Evolutionary conservation across 2,113 vertebrate species (phyloP), one percentile per base, ranked within the genome.

Genomic region (Otolemur garnettii): DNA sequence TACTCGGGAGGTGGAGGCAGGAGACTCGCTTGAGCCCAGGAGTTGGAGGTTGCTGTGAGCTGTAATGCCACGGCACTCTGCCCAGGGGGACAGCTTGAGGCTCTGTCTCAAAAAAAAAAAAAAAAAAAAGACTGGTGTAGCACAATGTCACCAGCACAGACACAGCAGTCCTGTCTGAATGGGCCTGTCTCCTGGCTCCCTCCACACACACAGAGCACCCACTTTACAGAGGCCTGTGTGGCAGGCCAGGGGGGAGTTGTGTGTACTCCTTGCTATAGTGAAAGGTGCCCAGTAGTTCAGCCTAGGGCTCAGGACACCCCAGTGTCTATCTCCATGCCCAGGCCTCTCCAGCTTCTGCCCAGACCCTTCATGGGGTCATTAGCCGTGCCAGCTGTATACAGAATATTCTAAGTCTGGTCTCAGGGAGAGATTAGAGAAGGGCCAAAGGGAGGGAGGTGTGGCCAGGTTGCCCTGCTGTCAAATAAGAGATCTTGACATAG

Each of bases 291-390:
- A 1, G n/a, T 42, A 0, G 17, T 24, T 42, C 2, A 4, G 28
- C 35, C 28, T 35, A 7, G 8, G 19, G 77, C 64, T 55, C 24
- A 28, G 10, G 13, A 45, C n/a, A 35, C 68, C 24, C 60, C 2
- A 1, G 2, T 18, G 24, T 64, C 55, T 38, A 53, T 21, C 53
- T 18, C 2, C 0, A 1, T 3, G 26, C 11, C 1, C 0, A 6
- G 26, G 33, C 83, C 60, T 12, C 10, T 33, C 18, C 68, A 17
- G 68, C 35, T 19, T 4, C 75, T 28, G 19, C 33, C 38, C 14
- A 33, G 71, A 59, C 38, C 81, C 1, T 33, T 18, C 22, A 0
- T 4, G 6, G 6, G n/a, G 82, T 28, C 62, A 24, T 4, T 6
- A 3, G 7, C 86, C 64, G 7, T 0, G 26, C 15, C 5, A 59